These are phyloP conservation scores for Epinephelus lanceolatus DNA, from an alignment of 2,113 vertebrate species.

Conservation along the genomic window DNA sequence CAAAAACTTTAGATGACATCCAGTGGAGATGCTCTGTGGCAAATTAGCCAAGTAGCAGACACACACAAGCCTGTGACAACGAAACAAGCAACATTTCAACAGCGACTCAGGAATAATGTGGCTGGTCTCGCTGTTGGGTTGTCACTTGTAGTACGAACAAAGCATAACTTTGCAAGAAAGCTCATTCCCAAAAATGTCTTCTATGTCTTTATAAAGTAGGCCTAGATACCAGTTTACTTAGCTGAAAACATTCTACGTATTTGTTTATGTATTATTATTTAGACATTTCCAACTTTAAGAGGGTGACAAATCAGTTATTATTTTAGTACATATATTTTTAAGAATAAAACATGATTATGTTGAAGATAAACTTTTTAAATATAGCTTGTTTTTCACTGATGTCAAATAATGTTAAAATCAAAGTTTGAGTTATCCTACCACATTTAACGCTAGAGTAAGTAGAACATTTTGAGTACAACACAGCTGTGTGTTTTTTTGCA, in stretches of 20 bases:
- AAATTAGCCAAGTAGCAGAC: no score
- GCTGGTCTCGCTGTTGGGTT: no score
- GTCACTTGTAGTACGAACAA: no score
- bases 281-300: background rate
- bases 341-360: background rate
- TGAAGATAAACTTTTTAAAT: slow-evolving; percentile 6
- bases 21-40: no score
- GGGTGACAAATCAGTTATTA: background rate
- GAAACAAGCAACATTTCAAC: no score
- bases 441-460: slow-evolving; percentile 4
- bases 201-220: background rate
- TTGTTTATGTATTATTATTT: background rate
- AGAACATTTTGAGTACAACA: slow-evolving; percentile 2
- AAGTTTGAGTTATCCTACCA: background rate
- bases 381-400: slow-evolving; percentile 10
- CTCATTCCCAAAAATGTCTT: background rate
- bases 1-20: no score
- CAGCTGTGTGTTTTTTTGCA: background rate
- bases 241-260: background rate
- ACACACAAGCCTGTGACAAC: no score
- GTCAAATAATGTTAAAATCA: slow-evolving; percentile 23
- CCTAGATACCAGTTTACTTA: background rate
- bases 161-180: background rate
- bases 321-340: background rate
- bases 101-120: no score